phyloP scores from a whole-genome alignment of 2,888 invertebrate genomes.

The Tetragonula carbonaria region DNA sequence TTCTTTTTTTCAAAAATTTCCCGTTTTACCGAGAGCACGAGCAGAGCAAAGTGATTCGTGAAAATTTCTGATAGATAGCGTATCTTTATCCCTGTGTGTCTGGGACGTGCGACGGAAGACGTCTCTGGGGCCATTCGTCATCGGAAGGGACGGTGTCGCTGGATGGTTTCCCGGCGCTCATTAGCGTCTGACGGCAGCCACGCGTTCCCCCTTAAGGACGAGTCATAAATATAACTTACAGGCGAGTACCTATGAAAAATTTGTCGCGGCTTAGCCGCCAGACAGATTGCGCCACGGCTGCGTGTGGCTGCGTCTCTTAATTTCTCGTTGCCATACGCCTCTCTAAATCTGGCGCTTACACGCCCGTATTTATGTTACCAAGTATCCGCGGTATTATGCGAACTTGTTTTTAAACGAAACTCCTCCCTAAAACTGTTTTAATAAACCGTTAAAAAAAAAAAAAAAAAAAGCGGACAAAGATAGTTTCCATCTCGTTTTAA shows the following conservation, averaged over 20 bases:
- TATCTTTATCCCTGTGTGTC: not conserved
- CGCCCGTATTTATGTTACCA: slow-evolving; percentile 21
- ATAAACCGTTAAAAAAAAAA: too few species aligned
- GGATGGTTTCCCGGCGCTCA: slow-evolving; percentile 69
- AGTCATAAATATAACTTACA: slow-evolving; percentile 75
- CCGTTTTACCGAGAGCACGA: not conserved
- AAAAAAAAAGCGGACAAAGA: not conserved
- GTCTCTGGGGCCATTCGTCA: slow-evolving; percentile 67
- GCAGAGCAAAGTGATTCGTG: not conserved
- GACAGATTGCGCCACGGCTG: slow-evolving; percentile 61
- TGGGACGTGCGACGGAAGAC: not conserved
- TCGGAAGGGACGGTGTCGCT: slow-evolving; percentile 40
- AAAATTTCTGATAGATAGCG: not conserved
- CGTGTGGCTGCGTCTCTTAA: slow-evolving; percentile 59
- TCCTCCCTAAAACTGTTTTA: too few species aligned
- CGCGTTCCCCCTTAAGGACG: slow-evolving; percentile 70
- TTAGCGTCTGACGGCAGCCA: slow-evolving; percentile 76
- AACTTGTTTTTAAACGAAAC: not conserved
- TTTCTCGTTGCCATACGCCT: slow-evolving; percentile 36
- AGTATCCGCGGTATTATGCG: slow-evolving; percentile 9
- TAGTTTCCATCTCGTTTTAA: not conserved
- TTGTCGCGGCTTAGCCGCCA: slow-evolving; percentile 70
- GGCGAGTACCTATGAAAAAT: slow-evolving; percentile 75
- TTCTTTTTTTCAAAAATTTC: too few species aligned
- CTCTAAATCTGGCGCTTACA: slow-evolving; percentile 58